phyloP scores from a whole-genome alignment of 1,140 invertebrate genomes.

The Homarus americanus region DNA sequence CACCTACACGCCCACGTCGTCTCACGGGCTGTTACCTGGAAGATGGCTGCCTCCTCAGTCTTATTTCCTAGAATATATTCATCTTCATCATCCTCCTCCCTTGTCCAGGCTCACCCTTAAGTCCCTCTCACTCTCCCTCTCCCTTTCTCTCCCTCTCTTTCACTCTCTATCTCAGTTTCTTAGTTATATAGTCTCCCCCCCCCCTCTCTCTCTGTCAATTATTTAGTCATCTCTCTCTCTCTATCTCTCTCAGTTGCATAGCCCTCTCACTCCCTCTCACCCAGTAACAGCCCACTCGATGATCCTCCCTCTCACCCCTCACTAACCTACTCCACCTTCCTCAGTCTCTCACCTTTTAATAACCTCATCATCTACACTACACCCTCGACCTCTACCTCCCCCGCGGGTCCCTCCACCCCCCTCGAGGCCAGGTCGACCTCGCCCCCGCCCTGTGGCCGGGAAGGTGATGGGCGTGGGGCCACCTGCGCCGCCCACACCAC shows the following conservation, averaged over 20 bases:
- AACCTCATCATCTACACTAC: neutral
- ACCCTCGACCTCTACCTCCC: neutral
- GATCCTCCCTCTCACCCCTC: neutral
- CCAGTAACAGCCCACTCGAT: too few relatives aligned
- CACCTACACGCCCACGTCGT: too few relatives aligned
- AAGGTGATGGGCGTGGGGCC: slow-evolving; percentile 27
- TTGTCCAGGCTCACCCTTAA: neutral
- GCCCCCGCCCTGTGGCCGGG: neutral
- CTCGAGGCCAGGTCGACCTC: neutral
- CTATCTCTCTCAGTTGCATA: too few relatives aligned
- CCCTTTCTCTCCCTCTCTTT: neutral
- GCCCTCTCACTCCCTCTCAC: too few relatives aligned
- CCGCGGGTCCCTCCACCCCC: neutral
- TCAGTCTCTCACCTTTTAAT: neutral
- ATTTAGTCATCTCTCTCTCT: too few relatives aligned
- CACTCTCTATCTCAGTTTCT: too few relatives aligned
- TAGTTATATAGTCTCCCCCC: too few relatives aligned
- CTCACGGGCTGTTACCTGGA: too few relatives aligned
- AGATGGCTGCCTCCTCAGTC: too few relatives aligned
- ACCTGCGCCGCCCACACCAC: slow-evolving; percentile 35
- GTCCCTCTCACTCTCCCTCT: too few relatives aligned
- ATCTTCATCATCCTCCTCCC: neutral
- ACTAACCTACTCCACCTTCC: neutral
- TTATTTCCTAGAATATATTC: too few relatives aligned
- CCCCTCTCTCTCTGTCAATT: too few relatives aligned